Percentiles rank a stretch among this genome's conserved stretches.
Conservation (phyloP, 2,797 vertebrate genomes). For the Falco rusticolus region DNA sequence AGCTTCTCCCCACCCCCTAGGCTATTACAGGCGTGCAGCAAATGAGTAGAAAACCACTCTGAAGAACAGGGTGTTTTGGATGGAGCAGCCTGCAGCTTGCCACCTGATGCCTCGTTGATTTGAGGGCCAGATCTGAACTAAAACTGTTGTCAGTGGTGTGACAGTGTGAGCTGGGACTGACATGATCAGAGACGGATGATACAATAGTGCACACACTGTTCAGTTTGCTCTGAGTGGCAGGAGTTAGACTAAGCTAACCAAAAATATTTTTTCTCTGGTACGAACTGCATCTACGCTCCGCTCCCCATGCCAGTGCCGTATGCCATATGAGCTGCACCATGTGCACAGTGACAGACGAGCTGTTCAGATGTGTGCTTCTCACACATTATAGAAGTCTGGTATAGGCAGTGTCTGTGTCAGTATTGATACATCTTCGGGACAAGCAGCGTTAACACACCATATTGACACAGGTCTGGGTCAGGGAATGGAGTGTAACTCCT, state of each 20-base stretch:
- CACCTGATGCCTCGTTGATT: background rate
- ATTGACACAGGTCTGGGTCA: background rate
- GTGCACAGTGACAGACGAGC: constrained; percentile 9
- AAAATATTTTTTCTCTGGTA: background rate
- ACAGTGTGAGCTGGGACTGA: background rate
- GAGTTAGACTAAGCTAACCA: background rate
- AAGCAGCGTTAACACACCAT: background rate
- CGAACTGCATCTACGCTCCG: rapidly evolving
- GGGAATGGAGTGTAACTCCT: background rate
- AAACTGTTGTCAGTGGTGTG: background rate
- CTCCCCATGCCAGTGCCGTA: background rate
- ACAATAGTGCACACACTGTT: background rate
- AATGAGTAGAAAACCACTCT: background rate
- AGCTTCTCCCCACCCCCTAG: background rate
- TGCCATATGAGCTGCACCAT: background rate
- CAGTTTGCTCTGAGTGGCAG: background rate
- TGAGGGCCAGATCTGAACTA: background rate
- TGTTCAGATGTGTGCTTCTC: background rate
- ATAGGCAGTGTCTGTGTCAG: constrained; percentile 4
- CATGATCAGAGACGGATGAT: background rate
- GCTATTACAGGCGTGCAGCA: background rate
- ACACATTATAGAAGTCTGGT: background rate
- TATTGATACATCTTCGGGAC: background rate
- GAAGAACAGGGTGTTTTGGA: background rate
- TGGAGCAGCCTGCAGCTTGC: background rate